phyloP scores from a whole-genome alignment of 2,113 vertebrate genomes.

The Eulacestoma nigropectus region DNA sequence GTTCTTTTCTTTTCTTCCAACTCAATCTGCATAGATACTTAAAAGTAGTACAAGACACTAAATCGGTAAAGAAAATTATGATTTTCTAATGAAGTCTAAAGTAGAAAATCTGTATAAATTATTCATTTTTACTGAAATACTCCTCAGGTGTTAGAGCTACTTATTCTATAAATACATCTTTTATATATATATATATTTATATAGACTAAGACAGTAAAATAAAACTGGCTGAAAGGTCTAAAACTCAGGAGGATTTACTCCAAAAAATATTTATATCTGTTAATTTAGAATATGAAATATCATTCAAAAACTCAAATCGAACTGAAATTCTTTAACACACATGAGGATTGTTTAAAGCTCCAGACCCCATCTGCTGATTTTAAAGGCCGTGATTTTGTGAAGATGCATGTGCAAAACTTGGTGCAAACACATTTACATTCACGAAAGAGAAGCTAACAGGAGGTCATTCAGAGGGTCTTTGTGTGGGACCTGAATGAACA shows the following conservation, averaged over 20 bases:
- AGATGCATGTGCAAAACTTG: neutral
- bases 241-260: neutral
- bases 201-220: neutral
- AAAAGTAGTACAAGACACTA: neutral
- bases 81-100: neutral
- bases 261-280: neutral
- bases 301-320: neutral
- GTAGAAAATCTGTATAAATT: neutral
- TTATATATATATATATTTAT: neutral
- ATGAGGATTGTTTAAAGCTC: neutral
- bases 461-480: neutral
- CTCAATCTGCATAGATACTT: neutral
- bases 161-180: neutral
- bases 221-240: neutral
- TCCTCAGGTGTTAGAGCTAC: neutral
- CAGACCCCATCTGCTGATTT: neutral
- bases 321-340: neutral
- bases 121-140: neutral
- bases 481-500: neutral
- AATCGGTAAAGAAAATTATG: neutral
- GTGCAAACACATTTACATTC: neutral
- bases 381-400: neutral
- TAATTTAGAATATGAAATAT: neutral
- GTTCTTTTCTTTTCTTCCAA: too few species aligned
- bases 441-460: neutral